Conservation (phyloP, 2,888 invertebrate genomes). For the Lasius platythorax region DNA sequence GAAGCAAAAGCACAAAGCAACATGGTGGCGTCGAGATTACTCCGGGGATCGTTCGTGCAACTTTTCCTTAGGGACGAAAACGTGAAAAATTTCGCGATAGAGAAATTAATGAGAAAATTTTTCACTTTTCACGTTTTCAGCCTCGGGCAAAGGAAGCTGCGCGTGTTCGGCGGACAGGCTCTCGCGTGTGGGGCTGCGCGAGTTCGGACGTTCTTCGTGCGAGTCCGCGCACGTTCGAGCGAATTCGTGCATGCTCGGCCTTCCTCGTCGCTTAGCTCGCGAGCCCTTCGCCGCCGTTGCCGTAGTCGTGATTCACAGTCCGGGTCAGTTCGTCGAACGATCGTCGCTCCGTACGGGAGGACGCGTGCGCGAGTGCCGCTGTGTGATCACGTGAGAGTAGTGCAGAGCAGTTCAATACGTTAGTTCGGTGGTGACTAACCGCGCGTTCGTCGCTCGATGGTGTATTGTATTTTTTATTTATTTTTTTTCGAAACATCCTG, state of each 20-base stretch:
- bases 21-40: conserved; percentile 64
- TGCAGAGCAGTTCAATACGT: conserved; percentile 67
- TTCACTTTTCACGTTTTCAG: not conserved
- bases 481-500: not conserved
- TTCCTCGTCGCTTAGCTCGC: conserved; percentile 43
- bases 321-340: conserved; percentile 74
- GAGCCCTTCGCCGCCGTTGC: conserved; percentile 59
- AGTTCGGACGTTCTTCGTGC: conserved; percentile 60
- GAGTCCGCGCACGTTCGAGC: conserved; percentile 52
- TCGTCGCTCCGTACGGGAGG: conserved; percentile 66
- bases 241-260: conserved; percentile 32
- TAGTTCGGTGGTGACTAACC: conserved; percentile 48
- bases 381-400: conserved; percentile 72
- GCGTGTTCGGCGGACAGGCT: not conserved
- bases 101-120: not conserved
- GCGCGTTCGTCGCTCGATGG: conserved; percentile 37
- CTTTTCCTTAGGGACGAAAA: not conserved
- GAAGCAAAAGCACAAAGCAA: conserved; percentile 64
- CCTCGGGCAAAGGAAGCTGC: not conserved
- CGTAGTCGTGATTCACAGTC: conserved; percentile 72
- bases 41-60: not conserved
- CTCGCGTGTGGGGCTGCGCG: conserved; percentile 15
- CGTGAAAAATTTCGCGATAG: not conserved
- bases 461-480: not conserved
- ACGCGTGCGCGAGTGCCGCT: conserved; percentile 72